A percentile compares a stretch with the other conserved stretches of the same genome.
phyloP scores from a whole-genome alignment of 2,113 vertebrate species.

The Spilogale gracilis region DNA sequence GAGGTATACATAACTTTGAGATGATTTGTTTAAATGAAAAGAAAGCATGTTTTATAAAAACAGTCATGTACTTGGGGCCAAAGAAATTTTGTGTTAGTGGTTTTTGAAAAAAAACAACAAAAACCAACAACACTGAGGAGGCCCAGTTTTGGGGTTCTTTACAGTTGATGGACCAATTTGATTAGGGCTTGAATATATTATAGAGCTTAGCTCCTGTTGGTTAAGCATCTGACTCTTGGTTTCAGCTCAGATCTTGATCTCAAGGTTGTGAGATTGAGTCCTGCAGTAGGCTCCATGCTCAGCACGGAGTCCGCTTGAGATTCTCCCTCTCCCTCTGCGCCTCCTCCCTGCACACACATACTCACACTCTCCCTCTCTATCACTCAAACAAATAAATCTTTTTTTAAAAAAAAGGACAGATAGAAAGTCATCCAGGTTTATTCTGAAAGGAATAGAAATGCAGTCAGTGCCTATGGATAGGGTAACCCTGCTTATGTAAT shows the following conservation, averaged over 20 bases:
- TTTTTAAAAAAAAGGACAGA: neutral
- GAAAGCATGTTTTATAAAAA: neutral
- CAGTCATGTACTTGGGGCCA: neutral
- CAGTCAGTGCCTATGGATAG: neutral
- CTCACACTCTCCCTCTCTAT: neutral
- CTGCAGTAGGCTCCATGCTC: neutral
- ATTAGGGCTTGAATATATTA: neutral
- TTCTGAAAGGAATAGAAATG: neutral
- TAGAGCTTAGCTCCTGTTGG: neutral
- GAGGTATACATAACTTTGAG: neutral
- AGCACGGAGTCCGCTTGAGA: neutral
- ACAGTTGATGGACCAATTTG: neutral
- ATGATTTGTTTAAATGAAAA: neutral
- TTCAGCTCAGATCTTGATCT: neutral
- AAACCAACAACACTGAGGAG: neutral
- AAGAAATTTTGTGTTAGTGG: neutral
- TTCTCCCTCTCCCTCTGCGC: neutral
- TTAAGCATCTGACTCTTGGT: neutral
- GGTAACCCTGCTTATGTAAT: neutral
- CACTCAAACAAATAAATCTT: neutral
- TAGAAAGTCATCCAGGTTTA: neutral
- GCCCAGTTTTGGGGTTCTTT: neutral
- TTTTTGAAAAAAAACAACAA: neutral
- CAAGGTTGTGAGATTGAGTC: neutral
- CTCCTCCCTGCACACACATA: neutral